phyloP scores from a whole-genome alignment of 2,888 invertebrate species.

The Seladonia tumulorum region DNA sequence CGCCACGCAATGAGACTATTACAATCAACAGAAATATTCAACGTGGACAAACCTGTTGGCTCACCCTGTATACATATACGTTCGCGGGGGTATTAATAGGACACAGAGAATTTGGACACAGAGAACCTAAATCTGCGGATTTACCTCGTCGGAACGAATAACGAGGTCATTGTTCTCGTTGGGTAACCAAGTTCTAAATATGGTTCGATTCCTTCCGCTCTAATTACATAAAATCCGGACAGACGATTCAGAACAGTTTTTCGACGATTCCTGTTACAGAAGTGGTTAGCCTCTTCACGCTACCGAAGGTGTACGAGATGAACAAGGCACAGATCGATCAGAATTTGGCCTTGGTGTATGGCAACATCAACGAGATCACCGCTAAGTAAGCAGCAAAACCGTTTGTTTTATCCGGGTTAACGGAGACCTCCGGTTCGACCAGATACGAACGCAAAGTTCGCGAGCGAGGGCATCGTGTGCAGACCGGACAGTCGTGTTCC shows the following conservation, averaged over 20 bases:
- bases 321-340: constrained; percentile 97
- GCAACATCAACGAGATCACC: constrained; percentile 94
- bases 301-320: constrained; percentile 98
- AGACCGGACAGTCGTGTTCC: neutral
- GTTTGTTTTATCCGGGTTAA: neutral
- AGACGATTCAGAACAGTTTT: neutral
- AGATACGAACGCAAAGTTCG: neutral
- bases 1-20: neutral
- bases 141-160: constrained; percentile 26
- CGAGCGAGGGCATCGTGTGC: neutral
- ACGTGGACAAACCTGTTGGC: neutral
- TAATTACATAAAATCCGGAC: neutral
- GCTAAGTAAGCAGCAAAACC: constrained; percentile 89
- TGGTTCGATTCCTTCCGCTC: constrained; percentile 8
- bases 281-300: constrained; percentile 96
- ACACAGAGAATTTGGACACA: neutral
- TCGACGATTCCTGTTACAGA: constrained; percentile 86
- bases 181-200: constrained; percentile 2
- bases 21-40: neutral
- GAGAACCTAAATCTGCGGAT: constrained; percentile 19
- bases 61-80: neutral
- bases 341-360: constrained; percentile 94
- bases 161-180: constrained; percentile 41
- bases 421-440: neutral
- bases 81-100: constrained; percentile 37